Evolutionary conservation across 2,113 vertebrate genomes (phyloP).

Genomic region (Mola mola): DNA sequence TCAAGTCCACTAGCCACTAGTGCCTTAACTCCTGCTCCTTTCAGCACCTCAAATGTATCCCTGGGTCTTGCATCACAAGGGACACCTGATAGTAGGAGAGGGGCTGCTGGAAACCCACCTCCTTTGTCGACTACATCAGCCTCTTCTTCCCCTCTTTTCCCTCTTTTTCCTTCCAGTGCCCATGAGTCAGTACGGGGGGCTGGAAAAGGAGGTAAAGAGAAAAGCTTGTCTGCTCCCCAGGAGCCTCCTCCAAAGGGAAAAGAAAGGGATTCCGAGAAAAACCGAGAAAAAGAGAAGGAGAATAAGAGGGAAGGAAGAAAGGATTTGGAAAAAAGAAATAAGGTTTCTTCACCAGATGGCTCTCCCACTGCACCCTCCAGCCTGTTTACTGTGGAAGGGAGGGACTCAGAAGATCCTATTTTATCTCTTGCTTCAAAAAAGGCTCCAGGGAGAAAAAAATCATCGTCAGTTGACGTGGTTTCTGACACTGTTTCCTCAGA

Average conservation of each 20-base stretch:
- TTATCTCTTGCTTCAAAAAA: constrained; percentile 74
- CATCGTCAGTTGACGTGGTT: constrained; percentile 74
- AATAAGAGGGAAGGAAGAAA: constrained; percentile 94
- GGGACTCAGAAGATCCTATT: constrained; percentile 71
- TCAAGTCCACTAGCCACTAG: constrained; percentile 91
- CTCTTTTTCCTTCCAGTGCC: constrained; percentile 76
- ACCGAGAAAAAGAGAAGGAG: constrained; percentile 87
- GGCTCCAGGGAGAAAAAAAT: constrained; percentile 86
- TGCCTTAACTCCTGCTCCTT: constrained; percentile 93
- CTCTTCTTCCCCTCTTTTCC: constrained; percentile 84
- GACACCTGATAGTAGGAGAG: constrained; percentile 79
- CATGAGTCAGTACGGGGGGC: constrained; percentile 77
- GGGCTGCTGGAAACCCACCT: constrained; percentile 79
- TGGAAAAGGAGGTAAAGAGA: constrained; percentile 80
- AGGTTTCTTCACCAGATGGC: constrained; percentile 65
- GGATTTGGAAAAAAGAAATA: constrained; percentile 78
- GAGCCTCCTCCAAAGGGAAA: constrained; percentile 84
- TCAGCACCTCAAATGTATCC: constrained; percentile 73
- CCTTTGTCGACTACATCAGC: constrained; percentile 80
- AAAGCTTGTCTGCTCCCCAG: constrained; percentile 78
- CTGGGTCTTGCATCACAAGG: constrained; percentile 71
- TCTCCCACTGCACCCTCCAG: constrained; percentile 69
- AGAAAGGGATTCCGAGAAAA: constrained; percentile 88
- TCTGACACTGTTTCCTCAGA: constrained; percentile 77
- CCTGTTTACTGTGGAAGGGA: constrained; percentile 73